Conservation (phyloP, 2,797 vertebrate species). For the Tauraco hartlaubi region DNA sequence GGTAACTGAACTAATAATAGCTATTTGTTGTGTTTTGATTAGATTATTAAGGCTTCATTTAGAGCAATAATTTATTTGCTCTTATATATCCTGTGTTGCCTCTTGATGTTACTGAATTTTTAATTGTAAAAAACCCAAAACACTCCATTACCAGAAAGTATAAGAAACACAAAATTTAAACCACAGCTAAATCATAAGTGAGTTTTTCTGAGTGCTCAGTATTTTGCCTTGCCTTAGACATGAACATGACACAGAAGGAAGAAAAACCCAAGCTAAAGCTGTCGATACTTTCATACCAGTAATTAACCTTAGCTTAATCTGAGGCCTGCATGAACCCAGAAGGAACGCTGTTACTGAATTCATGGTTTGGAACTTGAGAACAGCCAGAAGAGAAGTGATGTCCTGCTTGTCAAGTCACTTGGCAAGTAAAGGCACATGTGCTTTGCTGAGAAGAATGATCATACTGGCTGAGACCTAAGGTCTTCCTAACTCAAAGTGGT, state of each 20-base stretch:
- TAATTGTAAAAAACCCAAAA: background rate
- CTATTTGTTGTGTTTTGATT: background rate
- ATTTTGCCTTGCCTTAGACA: background rate
- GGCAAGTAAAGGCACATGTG: rapidly evolving
- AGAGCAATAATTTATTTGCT: background rate
- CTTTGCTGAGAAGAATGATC: background rate
- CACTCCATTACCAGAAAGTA: background rate
- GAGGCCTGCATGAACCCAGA: background rate
- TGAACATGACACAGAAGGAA: background rate
- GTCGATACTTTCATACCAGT: background rate
- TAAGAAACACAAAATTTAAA: background rate
- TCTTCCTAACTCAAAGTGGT: background rate
- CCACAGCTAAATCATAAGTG: background rate
- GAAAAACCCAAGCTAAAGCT: background rate
- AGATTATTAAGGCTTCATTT: background rate
- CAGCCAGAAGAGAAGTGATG: background rate
- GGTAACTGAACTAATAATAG: background rate
- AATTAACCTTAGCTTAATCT: background rate
- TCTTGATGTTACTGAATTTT: background rate
- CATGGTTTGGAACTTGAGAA: background rate
- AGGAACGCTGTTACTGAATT: background rate
- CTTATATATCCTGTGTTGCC: background rate
- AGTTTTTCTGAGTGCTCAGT: background rate
- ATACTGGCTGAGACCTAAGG: background rate
- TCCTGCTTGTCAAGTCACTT: background rate